A percentile compares a stretch with the other conserved stretches of the same genome.
These are phyloP conservation scores for Struthio camelus DNA, from an alignment of 2,113 vertebrate species.

Conservation along the genomic window DNA sequence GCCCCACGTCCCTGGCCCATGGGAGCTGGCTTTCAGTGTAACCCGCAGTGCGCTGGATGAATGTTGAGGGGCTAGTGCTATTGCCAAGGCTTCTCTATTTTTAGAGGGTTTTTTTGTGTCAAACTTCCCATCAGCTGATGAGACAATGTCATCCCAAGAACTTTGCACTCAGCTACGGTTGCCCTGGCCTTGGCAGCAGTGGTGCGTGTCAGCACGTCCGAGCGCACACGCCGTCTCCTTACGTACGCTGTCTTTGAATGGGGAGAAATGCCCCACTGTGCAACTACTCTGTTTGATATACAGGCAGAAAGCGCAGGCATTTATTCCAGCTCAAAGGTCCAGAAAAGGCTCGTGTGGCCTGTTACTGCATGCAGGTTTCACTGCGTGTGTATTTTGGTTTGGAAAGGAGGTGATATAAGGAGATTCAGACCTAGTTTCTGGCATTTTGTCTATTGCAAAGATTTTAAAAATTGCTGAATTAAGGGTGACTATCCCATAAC, in stretches of 20 bases:
- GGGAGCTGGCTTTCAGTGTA: fast-evolving
- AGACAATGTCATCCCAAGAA: slow-evolving; percentile 36
- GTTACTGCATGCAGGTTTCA: neutral
- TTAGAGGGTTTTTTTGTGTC: slow-evolving; percentile 32
- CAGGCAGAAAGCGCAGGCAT: neutral
- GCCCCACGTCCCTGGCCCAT: fast-evolving
- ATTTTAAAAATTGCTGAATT: neutral
- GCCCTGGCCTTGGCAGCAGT: fast-evolving
- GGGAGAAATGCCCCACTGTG: neutral
- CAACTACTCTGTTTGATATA: neutral
- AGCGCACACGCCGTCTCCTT: neutral
- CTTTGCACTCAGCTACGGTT: neutral
- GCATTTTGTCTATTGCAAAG: neutral
- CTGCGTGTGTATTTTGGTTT: fast-evolving
- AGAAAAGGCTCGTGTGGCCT: neutral
- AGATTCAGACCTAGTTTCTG: neutral
- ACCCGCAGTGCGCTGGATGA: neutral
- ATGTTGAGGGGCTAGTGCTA: neutral
- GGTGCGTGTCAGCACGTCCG: neutral
- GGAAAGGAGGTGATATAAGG: neutral
- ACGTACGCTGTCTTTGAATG: neutral
- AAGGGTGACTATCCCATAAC: fast-evolving
- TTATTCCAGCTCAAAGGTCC: neutral
- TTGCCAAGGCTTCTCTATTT: slow-evolving; percentile 44
- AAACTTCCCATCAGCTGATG: neutral